Evolutionary conservation across 2,888 invertebrate genomes (phyloP).

Genomic region (Archips crataeganus): DNA sequence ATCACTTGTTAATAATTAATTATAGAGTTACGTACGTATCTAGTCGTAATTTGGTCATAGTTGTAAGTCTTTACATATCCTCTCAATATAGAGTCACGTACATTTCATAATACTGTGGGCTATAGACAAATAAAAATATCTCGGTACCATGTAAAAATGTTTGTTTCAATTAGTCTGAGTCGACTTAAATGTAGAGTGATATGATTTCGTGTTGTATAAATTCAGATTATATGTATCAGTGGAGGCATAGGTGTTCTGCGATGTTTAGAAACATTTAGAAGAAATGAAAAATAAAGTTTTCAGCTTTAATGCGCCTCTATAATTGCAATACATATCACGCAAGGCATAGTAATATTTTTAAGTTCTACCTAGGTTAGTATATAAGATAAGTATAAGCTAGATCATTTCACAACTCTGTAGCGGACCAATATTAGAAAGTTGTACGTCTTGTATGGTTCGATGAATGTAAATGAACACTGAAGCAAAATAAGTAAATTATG

Average conservation of each 20-base stretch:
- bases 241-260: slow-evolving; percentile 44
- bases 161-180: slow-evolving; percentile 26
- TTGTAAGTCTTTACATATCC: slow-evolving; percentile 77
- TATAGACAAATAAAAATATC: slow-evolving; percentile 27
- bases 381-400: slow-evolving; percentile 76
- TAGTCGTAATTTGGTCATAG: slow-evolving; percentile 80
- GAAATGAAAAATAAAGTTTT: slow-evolving; percentile 59
- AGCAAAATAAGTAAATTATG: slow-evolving; percentile 19
- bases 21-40: slow-evolving; percentile 67
- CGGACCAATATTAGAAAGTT: slow-evolving; percentile 86
- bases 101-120: slow-evolving; percentile 22
- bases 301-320: slow-evolving; percentile 80
- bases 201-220: slow-evolving; percentile 50
- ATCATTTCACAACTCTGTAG: slow-evolving; percentile 83
- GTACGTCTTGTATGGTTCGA: slow-evolving; percentile 77
- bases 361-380: slow-evolving; percentile 79
- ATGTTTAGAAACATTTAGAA: slow-evolving; percentile 58
- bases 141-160: slow-evolving; percentile 13
- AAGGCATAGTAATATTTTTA: slow-evolving; percentile 80
- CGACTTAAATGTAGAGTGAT: slow-evolving; percentile 20
- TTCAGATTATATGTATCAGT: slow-evolving; percentile 47
- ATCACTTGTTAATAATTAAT: slow-evolving; percentile 85
- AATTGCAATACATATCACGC: slow-evolving; percentile 84
- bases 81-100: slow-evolving; percentile 52
- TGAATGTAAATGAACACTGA: slow-evolving; percentile 45